phyloP scores from a whole-genome alignment of 1,140 invertebrate species.

The Phymastichus coffea region DNA sequence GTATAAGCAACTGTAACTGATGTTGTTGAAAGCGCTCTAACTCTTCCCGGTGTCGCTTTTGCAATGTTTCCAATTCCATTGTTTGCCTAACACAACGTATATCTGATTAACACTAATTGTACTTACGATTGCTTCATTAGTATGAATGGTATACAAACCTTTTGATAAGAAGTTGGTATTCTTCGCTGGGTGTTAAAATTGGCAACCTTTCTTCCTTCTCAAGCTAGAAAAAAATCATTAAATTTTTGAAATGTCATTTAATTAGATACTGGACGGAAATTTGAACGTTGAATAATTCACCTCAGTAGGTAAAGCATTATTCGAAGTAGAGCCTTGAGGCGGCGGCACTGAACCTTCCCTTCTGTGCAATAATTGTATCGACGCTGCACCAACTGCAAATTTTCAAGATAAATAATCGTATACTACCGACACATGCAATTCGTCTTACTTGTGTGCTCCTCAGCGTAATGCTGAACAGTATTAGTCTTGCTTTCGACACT shows the following conservation, averaged over 20 bases:
- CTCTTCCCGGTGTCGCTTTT: slow-evolving; percentile 52
- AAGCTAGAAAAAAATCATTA: slow-evolving; percentile 26
- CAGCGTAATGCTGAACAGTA: slow-evolving; percentile 32
- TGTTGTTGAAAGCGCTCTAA: slow-evolving; percentile 54
- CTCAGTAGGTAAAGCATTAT: slow-evolving; percentile 35
- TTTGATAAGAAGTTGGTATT: slow-evolving; percentile 55
- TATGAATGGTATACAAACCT: slow-evolving; percentile 35
- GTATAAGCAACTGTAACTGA: slow-evolving; percentile 50
- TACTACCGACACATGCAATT: too few species aligned
- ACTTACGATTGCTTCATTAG: neutral
- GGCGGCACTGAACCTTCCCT: slow-evolving; percentile 52
- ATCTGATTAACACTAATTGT: slow-evolving; percentile 32
- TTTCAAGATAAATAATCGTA: neutral
- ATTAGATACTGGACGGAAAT: neutral
- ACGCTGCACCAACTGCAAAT: slow-evolving; percentile 11
- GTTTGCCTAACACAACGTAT: slow-evolving; percentile 55
- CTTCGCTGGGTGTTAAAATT: slow-evolving; percentile 51
- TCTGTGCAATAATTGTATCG: slow-evolving; percentile 45
- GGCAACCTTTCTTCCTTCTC: slow-evolving; percentile 51
- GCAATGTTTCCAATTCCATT: slow-evolving; percentile 51
- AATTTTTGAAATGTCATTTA: slow-evolving; percentile 1
- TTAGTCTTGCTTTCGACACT: slow-evolving; percentile 12
- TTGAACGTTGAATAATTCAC: slow-evolving; percentile 36
- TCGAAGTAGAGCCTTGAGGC: slow-evolving; percentile 31
- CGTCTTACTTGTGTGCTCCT: slow-evolving; percentile 41